phyloP scores from a whole-genome alignment of 2,888 invertebrate species.

The Amblyjoppa proteus region DNA sequence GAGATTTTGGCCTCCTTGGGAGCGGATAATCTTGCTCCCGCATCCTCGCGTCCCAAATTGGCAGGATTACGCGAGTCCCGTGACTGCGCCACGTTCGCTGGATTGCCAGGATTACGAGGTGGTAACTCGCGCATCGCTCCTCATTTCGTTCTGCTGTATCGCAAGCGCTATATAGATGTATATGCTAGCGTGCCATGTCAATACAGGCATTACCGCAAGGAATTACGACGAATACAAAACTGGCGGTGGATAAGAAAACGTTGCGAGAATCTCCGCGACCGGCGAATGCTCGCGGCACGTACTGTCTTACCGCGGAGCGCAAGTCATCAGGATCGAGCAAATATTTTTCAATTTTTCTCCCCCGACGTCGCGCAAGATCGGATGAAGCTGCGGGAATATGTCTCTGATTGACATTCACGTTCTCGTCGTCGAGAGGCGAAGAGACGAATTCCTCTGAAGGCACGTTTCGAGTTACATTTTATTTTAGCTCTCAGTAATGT shows the following conservation, averaged over 20 bases:
- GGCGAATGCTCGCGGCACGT: neutral
- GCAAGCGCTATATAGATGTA: conserved; percentile 21
- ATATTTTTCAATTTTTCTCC: conserved; percentile 36
- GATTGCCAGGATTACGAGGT: conserved; percentile 82
- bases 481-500: neutral
- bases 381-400: neutral
- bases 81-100: conserved; percentile 81
- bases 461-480: neutral
- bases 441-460: neutral
- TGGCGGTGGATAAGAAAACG: neutral
- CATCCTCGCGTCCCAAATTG: conserved; percentile 79
- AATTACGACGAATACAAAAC: conserved; percentile 52
- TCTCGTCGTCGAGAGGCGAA: neutral
- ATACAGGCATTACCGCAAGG: conserved; percentile 36
- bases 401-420: conserved; percentile 3
- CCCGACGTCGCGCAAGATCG: neutral
- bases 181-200: conserved; percentile 24
- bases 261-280: neutral
- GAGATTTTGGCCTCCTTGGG: conserved; percentile 44
- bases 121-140: conserved; percentile 62
- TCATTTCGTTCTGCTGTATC: conserved; percentile 45
- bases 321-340: conserved; percentile 21
- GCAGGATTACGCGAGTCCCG: conserved; percentile 80
- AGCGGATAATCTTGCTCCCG: conserved; percentile 68
- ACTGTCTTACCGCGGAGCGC: conserved; percentile 8